Evolutionary conservation across 2,113 vertebrate species (phyloP), one percentile per base, ranked within the genome.

Genomic region (Bufo gargarizans): DNA sequence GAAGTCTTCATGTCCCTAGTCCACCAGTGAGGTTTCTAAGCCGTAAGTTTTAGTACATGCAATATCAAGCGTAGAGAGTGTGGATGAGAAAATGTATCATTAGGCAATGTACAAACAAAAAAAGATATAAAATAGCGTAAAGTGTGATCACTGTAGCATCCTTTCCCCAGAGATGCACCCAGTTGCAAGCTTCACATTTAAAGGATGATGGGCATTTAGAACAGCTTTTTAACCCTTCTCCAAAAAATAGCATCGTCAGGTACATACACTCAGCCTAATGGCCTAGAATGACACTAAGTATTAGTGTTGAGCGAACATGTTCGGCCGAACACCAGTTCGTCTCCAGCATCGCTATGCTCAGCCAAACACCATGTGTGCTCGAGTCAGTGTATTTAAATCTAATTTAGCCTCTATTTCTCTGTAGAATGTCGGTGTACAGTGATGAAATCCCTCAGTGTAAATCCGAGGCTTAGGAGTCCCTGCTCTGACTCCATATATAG

Each of bases 101-200:
- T 56, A 80, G 77, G 61, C 33, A 22, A 79, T 43, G 13, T 50
- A 86, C 77, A 86, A 86, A 74, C 85, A 86, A 78, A 59, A 79
- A 33, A 79, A 33, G 50, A 56, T 80, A 22, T 69, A 80, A 78
- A 86, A 71, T 79, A 43, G 78, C 43, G 77, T 87, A 89, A 72
- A 71, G 80, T 85, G 76, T 88, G 89, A 86, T 87, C 72, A 89
- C 85, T 84, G 86, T 91, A 93, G 87, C 87, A 91, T 94, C 92
- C 89, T 67, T 3, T 22, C 56, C 86, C 90, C 87, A 87, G 93
- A 89, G 87, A 61, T 61, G 19, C 91, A 91, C 92, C 88, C 85
- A 93, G 82, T 90, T 93, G 92, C 89, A 92, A 93, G 92, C 91
- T 58, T 91, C 1, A 63, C 89, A 90, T 91, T 89, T 89, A 92